Evolutionary conservation across 64 coral and sea anemone species (phyloP).

Genomic region (Actinia equina): DNA sequence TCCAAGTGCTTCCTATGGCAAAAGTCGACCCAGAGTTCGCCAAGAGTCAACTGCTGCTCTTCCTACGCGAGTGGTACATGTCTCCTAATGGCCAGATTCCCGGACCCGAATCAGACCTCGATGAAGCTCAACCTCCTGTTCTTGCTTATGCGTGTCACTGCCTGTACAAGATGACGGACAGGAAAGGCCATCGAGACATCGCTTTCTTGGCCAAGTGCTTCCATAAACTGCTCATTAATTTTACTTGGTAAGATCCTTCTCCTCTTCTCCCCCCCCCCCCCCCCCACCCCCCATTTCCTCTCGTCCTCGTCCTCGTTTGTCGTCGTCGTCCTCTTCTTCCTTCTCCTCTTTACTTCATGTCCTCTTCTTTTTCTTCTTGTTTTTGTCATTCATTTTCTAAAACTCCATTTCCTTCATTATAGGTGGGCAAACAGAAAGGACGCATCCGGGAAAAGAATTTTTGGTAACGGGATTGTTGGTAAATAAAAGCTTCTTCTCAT

Average conservation of each 20-base stretch:
- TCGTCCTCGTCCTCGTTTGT: no score
- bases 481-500: background rate
- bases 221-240: conserved; percentile 81
- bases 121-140: conserved; percentile 77
- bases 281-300: no score
- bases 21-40: conserved; percentile 84
- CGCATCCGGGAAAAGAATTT: conserved; percentile 61
- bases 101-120: conserved; percentile 63
- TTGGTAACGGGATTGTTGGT: conserved; percentile 75
- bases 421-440: conserved; percentile 83
- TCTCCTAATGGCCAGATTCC: conserved; percentile 76
- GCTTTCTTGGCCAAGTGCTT: conserved; percentile 75
- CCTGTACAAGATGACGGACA: conserved; percentile 67
- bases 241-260: conserved; percentile 61
- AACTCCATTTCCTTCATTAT: background rate
- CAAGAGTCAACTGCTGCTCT: conserved; percentile 72
- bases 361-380: background rate
- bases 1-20: conserved; percentile 67
- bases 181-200: conserved; percentile 56
- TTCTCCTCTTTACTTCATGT: no score
- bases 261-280: no score
- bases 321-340: background rate
- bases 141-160: conserved; percentile 63
- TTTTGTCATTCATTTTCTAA: background rate
- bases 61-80: conserved; percentile 84